Evolutionary conservation across 1,140 invertebrate species (phyloP).

Genomic region (Charaxes varanes): DNA sequence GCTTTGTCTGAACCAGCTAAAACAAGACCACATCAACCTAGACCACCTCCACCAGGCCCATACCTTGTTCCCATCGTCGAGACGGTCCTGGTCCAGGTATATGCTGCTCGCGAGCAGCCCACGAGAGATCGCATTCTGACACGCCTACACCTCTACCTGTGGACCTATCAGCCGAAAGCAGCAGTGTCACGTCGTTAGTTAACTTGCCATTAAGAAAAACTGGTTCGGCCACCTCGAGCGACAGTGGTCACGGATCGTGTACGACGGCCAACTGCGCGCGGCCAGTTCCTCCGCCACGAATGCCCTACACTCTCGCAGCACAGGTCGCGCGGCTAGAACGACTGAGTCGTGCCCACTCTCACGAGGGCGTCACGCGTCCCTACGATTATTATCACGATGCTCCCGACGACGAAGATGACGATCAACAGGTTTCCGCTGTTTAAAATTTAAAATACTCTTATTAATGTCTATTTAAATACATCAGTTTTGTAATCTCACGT

Average conservation of each 20-base stretch:
- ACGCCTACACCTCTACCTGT: constrained; percentile 89
- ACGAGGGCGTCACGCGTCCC: constrained; percentile 85
- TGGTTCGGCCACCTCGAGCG: constrained; percentile 88
- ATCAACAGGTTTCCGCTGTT: constrained; percentile 73
- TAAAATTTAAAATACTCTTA: constrained; percentile 64
- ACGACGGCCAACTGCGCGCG: constrained; percentile 63
- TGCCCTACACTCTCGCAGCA: constrained; percentile 85
- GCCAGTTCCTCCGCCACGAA: constrained; percentile 75
- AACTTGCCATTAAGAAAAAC: constrained; percentile 92
- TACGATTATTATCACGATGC: constrained; percentile 83
- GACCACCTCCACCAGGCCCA: constrained; percentile 76
- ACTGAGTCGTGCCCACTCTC: constrained; percentile 87
- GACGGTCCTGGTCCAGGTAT: constrained; percentile 75
- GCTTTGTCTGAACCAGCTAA: constrained; percentile 91
- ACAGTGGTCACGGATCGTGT: constrained; percentile 89
- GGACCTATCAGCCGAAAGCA: constrained; percentile 94
- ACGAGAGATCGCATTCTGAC: constrained; percentile 93
- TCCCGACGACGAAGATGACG: constrained; percentile 81
- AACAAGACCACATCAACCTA: constrained; percentile 89
- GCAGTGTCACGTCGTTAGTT: constrained; percentile 93
- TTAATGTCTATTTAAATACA: constrained; percentile 65
- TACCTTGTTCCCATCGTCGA: constrained; percentile 80
- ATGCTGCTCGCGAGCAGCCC: constrained; percentile 75
- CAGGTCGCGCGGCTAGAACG: constrained; percentile 85
- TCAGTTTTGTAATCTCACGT: constrained; percentile 69